Evolutionary conservation across 2,888 invertebrate genomes (phyloP), one percentile per base, ranked within the genome.

Genomic region (Rotaria magnacalcarata): DNA sequence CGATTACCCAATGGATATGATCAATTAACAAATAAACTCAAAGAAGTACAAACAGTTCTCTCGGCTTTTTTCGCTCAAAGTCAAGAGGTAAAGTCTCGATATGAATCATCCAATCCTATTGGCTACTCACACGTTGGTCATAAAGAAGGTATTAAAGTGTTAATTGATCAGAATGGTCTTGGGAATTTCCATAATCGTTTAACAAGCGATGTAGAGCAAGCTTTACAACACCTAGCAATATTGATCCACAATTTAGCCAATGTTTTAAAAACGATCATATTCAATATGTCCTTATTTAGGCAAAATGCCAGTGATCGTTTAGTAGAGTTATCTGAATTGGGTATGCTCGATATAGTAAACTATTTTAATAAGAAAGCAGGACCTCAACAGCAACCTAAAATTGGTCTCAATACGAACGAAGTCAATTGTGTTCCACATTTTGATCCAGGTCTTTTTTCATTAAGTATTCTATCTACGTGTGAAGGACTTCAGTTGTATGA

Each of bases 351-450:
- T 60, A 27, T 60, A 7, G 60, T 60, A 8, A n/a, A n/a, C 7
- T 60, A 60, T 60, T 60, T 60, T 14, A 60, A 60, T n/a, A n/a
- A 60, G 10, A 24, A n/a, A 27, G 4, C n/a, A n/a, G 60, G n/a
- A 27, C 14, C 27, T 60, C 11, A 16, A 16, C 21, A 60, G 0
- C 60, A 24, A 2, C 60, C 60, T 27, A 14, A 60, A 10, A n/a
- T 60, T 27, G 60, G 60, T 10, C n/a, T n/a, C 2, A 60, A 24
- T n/a, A 60, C 60, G 2, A 14, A 24, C 11, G 60, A 60, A 60
- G 60, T 60, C n/a, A 60, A 60, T 60, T 60, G 60, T n/a, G 60
- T 60, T 60, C 60, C 60, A 60, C 60, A 60, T 27, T 60, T n/a
- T 60, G 60, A 60, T 24, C 60, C 60, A 10, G 60, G 60, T 60